phyloP scores from a whole-genome alignment of 2,888 invertebrate species.

The Acrobasis repandana region DNA sequence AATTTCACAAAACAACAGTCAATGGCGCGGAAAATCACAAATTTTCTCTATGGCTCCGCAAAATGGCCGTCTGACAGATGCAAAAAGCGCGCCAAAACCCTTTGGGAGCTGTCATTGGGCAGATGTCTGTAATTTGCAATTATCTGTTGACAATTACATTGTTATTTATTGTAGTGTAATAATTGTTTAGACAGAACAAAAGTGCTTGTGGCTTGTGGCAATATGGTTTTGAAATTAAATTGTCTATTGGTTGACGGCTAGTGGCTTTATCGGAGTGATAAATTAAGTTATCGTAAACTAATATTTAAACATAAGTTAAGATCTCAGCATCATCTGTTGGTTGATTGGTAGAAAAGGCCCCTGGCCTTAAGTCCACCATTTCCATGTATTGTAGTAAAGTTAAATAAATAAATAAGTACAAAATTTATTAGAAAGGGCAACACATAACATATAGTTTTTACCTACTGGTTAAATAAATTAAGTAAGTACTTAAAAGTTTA shows the following conservation, averaged over 20 bases:
- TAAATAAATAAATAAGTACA: too few relatives aligned
- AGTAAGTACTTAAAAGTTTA: too few relatives aligned
- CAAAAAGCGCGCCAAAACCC: conserved; percentile 71
- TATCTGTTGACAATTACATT: conserved; percentile 72
- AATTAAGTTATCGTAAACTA: not conserved
- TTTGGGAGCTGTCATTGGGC: conserved; percentile 73
- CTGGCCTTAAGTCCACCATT: too few relatives aligned
- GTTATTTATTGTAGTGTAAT: conserved; percentile 70
- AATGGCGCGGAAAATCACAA: conserved; percentile 79
- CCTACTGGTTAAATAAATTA: too few relatives aligned
- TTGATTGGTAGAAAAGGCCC: too few relatives aligned
- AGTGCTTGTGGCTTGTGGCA: conserved; percentile 30
- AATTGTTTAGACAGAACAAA: conserved; percentile 65
- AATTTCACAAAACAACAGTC: conserved; percentile 69
- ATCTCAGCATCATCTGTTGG: too few relatives aligned
- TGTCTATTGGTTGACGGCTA: conserved; percentile 3
- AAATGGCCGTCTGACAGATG: conserved; percentile 72
- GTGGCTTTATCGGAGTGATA: not conserved
- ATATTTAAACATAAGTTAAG: too few relatives aligned
- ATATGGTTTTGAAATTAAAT: not conserved
- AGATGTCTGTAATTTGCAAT: conserved; percentile 76
- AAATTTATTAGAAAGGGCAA: too few relatives aligned
- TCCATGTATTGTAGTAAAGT: too few relatives aligned
- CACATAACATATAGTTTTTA: too few relatives aligned
- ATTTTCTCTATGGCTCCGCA: conserved; percentile 64